These are phyloP conservation scores for Papilio elwesi DNA, from an alignment of 2,888 invertebrate species.

Conservation along the genomic window DNA sequence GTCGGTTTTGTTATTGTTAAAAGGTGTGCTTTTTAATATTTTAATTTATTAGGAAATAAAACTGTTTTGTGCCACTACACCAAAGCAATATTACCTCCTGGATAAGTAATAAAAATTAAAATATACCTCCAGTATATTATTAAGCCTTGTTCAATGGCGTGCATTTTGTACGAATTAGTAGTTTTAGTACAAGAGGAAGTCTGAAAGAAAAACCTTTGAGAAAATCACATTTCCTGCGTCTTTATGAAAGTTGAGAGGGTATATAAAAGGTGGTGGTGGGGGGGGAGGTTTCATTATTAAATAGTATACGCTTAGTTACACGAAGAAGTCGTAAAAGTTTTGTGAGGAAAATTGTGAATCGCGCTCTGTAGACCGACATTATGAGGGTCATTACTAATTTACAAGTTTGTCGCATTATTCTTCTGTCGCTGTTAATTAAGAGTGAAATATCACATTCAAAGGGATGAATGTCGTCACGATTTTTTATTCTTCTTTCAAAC, in stretches of 20 bases:
- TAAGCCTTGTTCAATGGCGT: conserved; percentile 4
- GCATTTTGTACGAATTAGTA: conserved; percentile 31
- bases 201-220: conserved; percentile 57
- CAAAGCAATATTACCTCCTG: background rate
- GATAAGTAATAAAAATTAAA: background rate
- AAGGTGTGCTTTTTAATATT: no score
- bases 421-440: conserved; percentile 51
- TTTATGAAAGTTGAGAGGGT: conserved; percentile 50
- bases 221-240: conserved; percentile 56
- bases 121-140: conserved; percentile 2
- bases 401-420: conserved; percentile 54
- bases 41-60: no score
- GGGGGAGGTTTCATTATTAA: conserved; percentile 68
- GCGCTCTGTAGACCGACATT: conserved; percentile 48
- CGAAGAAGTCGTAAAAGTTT: conserved; percentile 57
- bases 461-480: background rate
- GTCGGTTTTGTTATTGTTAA: no score
- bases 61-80: no score
- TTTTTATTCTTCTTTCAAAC: conserved; percentile 20
- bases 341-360: conserved; percentile 58
- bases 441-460: conserved; percentile 39
- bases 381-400: conserved; percentile 58
- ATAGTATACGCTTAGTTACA: conserved; percentile 74
- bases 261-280: conserved; percentile 49
- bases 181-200: conserved; percentile 39